Evolutionary conservation across 2,797 vertebrate species (phyloP).

Genomic region (Pseudochromis fuscus): DNA sequence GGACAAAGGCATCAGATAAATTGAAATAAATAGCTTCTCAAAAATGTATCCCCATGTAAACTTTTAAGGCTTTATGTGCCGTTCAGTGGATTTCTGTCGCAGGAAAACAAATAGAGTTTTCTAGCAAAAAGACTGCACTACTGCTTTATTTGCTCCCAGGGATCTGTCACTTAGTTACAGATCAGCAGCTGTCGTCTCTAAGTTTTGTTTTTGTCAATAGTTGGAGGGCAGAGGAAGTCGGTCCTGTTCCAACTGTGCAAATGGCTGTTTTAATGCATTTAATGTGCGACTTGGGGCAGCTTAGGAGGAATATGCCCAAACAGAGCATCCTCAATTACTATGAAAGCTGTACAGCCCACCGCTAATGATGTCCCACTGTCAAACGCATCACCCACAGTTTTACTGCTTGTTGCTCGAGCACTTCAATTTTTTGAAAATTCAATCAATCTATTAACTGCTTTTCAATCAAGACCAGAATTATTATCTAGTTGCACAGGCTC

Average conservation of each 20-base stretch:
- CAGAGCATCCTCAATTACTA: conserved; percentile 75
- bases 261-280: conserved; percentile 79
- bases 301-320: conserved; percentile 69
- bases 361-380: conserved; percentile 68
- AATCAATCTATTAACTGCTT: conserved; percentile 16
- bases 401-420: conserved; percentile 30
- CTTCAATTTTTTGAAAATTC: conserved; percentile 29
- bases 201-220: conserved; percentile 79
- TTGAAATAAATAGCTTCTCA: conserved; percentile 70
- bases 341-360: conserved; percentile 66
- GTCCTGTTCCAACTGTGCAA: conserved; percentile 59
- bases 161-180: conserved; percentile 71
- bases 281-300: conserved; percentile 73
- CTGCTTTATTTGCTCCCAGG: conserved; percentile 75
- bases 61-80: conserved; percentile 62
- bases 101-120: conserved; percentile 69
- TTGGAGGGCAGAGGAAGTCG: conserved; percentile 68
- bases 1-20: conserved; percentile 68
- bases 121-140: conserved; percentile 55
- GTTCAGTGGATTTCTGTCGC: conserved; percentile 71
- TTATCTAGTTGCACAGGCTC: neutral
- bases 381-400: conserved; percentile 55
- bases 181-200: conserved; percentile 73
- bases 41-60: conserved; percentile 61
- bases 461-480: neutral